These are phyloP conservation scores for Ctenochaetus hawaiiensis DNA, from an alignment of 2,797 vertebrate species.

Conservation along the genomic window DNA sequence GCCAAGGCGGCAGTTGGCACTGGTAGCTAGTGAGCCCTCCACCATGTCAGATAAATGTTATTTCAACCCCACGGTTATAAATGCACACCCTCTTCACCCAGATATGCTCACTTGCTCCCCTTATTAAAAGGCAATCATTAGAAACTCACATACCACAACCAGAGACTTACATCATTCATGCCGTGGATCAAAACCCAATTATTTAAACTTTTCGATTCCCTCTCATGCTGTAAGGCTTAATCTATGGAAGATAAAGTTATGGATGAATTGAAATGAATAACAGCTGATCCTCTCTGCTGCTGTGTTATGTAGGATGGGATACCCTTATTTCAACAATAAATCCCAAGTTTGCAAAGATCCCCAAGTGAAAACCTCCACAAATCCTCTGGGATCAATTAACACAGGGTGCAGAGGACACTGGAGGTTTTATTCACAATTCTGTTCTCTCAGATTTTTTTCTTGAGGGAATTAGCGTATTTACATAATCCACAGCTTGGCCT, in stretches of 20 bases:
- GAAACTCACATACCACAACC: slow-evolving; percentile 6
- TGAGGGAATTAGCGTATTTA: slow-evolving; percentile 14
- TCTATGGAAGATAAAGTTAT: slow-evolving; percentile 32
- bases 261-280: slow-evolving; percentile 24
- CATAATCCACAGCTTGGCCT: slow-evolving; percentile 17
- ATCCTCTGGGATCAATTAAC: slow-evolving; percentile 61
- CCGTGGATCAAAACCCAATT: slow-evolving; percentile 34
- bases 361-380: slow-evolving; percentile 35
- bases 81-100: slow-evolving; percentile 3
- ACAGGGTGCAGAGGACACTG: background rate
- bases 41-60: slow-evolving; percentile 36
- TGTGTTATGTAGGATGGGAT: slow-evolving; percentile 6
- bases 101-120: slow-evolving; percentile 8
- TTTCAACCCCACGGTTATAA: slow-evolving; percentile 10
- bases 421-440: slow-evolving; percentile 21
- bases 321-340: slow-evolving; percentile 52
- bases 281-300: slow-evolving; percentile 37
- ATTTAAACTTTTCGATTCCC: slow-evolving; percentile 37
- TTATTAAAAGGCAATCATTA: slow-evolving; percentile 36
- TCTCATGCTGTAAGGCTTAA: slow-evolving; percentile 23
- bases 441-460: background rate
- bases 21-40: slow-evolving; percentile 32
- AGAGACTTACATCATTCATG: slow-evolving; percentile 3
- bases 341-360: slow-evolving; percentile 15
- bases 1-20: slow-evolving; percentile 38